Base-by-base conservation (phyloP, 2,113 vertebrate species). In the Gorilla gorilla region DNA sequence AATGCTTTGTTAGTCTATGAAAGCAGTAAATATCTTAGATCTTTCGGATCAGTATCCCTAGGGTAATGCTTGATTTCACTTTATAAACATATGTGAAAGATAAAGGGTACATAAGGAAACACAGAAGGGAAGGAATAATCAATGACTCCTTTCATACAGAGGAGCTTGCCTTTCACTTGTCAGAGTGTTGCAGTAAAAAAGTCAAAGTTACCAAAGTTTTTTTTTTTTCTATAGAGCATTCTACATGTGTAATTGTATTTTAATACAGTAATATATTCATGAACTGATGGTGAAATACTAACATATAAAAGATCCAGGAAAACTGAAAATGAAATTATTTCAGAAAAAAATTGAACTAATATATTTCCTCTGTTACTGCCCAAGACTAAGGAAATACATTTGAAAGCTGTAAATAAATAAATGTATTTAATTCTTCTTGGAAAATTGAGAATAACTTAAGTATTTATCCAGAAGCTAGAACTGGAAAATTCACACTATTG, bases 1-100 rank as follows among this genome's bases (percentile, higher is more conserved):
- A 55, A 50, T 82, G 40, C 6, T 61, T 2, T 55, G 81, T 84
- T 84, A 91, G 76, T 91, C 85, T 86, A 85, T 90, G 57, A 97
- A 96, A 81, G 25, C 35, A 78, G 13, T 89, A 87, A 93, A 84
- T 93, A 73, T 66, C 55, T 94, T 87, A 97, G 82, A 96, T 96
- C 82, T 89, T 96, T 32, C 68, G 76, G 59, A 89, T 94, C 68
- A 83, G 25, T 61, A 45, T 97, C 97, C 68, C 27, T 8, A 40
- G 55, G 35, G 96, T 66, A 93, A 85, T 89, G 23, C 20, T 85
- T 95, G 73, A 91, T 97, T 97, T 97, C 73, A 85, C 13, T 97
- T 59, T 90, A 84, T 94, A 97, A 97, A 89, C 40, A 93, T 89
- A 85, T 95, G 57, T 85, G 80, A 89, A 93, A 90, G 48, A 84